These are phyloP conservation scores for Eupeodes luniger DNA, from an alignment of 2,888 invertebrate species.

Conservation along the genomic window DNA sequence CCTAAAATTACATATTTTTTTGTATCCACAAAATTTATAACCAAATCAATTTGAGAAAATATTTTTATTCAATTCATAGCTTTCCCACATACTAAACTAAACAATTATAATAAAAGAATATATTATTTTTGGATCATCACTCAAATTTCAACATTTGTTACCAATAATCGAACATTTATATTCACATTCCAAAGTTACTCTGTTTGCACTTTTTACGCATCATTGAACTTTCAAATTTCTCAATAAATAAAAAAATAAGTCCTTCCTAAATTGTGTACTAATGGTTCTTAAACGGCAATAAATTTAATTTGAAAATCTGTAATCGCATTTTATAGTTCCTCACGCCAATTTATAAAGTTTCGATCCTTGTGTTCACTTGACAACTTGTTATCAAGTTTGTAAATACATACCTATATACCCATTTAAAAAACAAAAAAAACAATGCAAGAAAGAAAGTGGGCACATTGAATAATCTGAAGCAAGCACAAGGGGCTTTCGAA, in stretches of 20 bases:
- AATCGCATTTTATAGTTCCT: constrained; percentile 26
- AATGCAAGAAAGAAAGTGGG: background rate
- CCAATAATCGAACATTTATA: constrained; percentile 20
- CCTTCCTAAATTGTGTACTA: constrained; percentile 40
- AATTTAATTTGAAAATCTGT: constrained; percentile 23
- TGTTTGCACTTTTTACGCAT: constrained; percentile 42
- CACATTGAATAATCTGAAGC: background rate
- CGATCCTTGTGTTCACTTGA: background rate
- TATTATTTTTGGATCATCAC: background rate
- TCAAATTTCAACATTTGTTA: background rate
- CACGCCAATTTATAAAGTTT: constrained; percentile 19
- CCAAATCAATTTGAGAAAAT: too few species aligned
- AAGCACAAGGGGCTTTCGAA: background rate
- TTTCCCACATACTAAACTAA: too few species aligned
- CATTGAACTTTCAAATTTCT: constrained; percentile 51
- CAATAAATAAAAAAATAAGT: constrained; percentile 47
- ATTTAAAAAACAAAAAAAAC: background rate
- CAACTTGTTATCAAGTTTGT: constrained; percentile 42
- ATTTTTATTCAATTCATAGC: too few species aligned
- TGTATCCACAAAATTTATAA: too few species aligned
- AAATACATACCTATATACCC: background rate
- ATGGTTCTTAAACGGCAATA: constrained; percentile 52
- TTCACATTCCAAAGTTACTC: constrained; percentile 3
- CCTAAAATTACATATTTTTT: too few species aligned
- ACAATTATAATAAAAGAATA: background rate